A percentile compares a stretch with the other conserved stretches of the same genome.
Evolutionary conservation across 2,113 vertebrate species (phyloP).

Genomic region (Picathartes gymnocephalus): DNA sequence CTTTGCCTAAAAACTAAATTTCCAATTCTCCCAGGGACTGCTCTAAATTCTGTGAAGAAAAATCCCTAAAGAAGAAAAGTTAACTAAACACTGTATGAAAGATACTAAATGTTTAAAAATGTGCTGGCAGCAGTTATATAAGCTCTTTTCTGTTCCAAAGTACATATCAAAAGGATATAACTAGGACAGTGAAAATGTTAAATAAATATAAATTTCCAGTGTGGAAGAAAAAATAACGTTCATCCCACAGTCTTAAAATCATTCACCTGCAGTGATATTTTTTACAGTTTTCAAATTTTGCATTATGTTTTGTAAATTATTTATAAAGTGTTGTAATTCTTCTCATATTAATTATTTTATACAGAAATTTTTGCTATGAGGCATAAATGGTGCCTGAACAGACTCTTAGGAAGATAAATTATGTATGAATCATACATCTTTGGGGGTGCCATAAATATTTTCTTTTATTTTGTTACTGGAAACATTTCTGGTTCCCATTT

Average conservation of each 20-base stretch:
- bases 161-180: conserved; percentile 56
- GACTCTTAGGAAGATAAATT: conserved; percentile 74
- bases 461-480: conserved; percentile 55
- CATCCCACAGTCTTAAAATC: conserved; percentile 66
- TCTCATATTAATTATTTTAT: conserved; percentile 79
- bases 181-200: conserved; percentile 63
- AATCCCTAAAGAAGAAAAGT: conserved; percentile 47
- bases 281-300: conserved; percentile 78
- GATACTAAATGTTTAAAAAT: conserved; percentile 66
- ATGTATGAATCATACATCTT: conserved; percentile 42
- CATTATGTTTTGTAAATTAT: conserved; percentile 79
- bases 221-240: conserved; percentile 55
- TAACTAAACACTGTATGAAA: conserved; percentile 47
- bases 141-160: conserved; percentile 43
- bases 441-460: conserved; percentile 31
- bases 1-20: conserved; percentile 42
- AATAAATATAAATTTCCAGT: conserved; percentile 59
- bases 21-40: conserved; percentile 56
- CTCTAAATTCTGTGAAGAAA: conserved; percentile 65
- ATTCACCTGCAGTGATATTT: conserved; percentile 72
- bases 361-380: conserved; percentile 73
- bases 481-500: conserved; percentile 53
- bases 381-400: conserved; percentile 75
- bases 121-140: conserved; percentile 41
- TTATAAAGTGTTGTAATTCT: conserved; percentile 77